Conservation (phyloP, 2,797 vertebrate genomes). For the Sebastes reedi region DNA sequence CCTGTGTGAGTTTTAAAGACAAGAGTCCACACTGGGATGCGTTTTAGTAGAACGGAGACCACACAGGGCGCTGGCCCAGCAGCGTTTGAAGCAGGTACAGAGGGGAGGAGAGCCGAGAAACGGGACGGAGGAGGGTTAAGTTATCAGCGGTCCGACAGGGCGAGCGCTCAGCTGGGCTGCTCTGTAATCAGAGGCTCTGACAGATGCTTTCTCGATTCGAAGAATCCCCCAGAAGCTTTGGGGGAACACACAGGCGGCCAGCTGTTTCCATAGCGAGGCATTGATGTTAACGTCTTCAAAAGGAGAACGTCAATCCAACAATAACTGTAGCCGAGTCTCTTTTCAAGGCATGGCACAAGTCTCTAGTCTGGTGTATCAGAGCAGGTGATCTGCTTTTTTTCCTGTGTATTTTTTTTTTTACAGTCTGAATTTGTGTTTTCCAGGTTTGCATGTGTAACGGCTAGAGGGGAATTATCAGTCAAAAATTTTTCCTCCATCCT, state of each 20-base stretch:
- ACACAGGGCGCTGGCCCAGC: slow-evolving; percentile 71
- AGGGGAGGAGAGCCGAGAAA: slow-evolving; percentile 8
- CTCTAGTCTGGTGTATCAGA: slow-evolving; percentile 10
- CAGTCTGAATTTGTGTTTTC: neutral
- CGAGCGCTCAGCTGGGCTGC: slow-evolving; percentile 48
- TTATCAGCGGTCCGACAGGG: slow-evolving; percentile 67
- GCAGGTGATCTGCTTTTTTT: slow-evolving; percentile 24
- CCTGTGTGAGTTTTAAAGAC: slow-evolving; percentile 58
- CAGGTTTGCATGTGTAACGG: slow-evolving; percentile 16
- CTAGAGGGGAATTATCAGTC: slow-evolving; percentile 43
- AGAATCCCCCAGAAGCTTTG: slow-evolving; percentile 56
- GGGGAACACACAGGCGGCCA: slow-evolving; percentile 57
- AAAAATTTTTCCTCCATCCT: slow-evolving; percentile 16
- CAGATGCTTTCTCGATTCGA: slow-evolving; percentile 80
- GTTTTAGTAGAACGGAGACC: slow-evolving; percentile 70
- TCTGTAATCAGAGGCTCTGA: slow-evolving; percentile 67
- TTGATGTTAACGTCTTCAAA: slow-evolving; percentile 59
- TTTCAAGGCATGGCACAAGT: slow-evolving; percentile 17
- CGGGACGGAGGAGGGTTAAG: slow-evolving; percentile 63
- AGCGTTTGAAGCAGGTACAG: slow-evolving; percentile 69
- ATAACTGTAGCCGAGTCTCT: slow-evolving; percentile 41
- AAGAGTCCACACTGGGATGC: slow-evolving; percentile 63
- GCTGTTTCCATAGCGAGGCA: slow-evolving; percentile 48
- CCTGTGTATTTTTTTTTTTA: neutral
- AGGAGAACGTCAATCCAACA: slow-evolving; percentile 47